Evolutionary conservation across 2,113 vertebrate genomes (phyloP).

Genomic region (Neotragus pygmaeus): DNA sequence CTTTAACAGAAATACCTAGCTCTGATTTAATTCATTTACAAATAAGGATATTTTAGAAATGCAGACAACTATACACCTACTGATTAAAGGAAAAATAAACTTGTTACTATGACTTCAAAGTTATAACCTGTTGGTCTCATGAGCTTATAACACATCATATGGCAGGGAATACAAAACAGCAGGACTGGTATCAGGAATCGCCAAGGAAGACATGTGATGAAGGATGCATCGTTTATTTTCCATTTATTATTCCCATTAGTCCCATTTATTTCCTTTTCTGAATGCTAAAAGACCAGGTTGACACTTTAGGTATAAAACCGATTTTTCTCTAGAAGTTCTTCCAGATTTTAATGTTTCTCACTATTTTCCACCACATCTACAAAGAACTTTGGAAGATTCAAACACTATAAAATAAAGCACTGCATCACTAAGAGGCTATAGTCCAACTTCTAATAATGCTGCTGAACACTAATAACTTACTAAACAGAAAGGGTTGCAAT

Average conservation of each 20-base stretch:
- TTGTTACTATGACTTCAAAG: neutral
- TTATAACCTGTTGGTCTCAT: neutral
- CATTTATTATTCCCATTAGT: neutral
- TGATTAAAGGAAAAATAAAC: neutral
- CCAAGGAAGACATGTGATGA: neutral
- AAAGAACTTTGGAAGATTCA: neutral
- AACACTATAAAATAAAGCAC: neutral
- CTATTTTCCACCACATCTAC: neutral
- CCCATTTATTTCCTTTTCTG: neutral
- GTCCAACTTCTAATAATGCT: neutral
- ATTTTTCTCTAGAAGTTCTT: neutral
- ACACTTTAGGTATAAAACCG: neutral
- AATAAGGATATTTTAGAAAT: neutral
- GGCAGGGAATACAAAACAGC: neutral
- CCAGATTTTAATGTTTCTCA: neutral
- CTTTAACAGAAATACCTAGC: neutral
- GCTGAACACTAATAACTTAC: neutral
- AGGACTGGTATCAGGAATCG: neutral
- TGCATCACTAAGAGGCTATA: neutral
- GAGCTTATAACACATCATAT: neutral
- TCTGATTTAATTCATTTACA: neutral
- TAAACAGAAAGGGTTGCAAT: neutral
- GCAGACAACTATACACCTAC: neutral
- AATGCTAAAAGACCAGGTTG: neutral
- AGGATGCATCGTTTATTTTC: neutral